Evolutionary conservation across 2,888 invertebrate species (phyloP), one percentile per base, ranked within the genome.

Genomic region (Mycogona germanica): DNA sequence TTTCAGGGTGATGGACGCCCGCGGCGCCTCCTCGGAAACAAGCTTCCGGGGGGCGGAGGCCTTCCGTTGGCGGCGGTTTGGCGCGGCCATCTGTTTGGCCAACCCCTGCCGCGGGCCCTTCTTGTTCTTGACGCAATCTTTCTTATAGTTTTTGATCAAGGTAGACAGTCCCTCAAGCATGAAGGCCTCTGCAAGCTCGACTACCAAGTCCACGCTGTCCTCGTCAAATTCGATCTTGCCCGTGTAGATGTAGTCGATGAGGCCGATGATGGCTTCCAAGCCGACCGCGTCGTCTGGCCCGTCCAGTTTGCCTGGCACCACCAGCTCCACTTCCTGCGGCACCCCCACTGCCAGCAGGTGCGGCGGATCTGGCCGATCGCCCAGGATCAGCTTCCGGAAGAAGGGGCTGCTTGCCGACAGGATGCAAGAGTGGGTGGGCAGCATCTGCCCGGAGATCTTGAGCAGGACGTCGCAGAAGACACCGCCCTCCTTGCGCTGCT

Each of bases 341-440:
- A n/a, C n/a, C n/a, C n/a, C 2, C 3, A 2, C 23, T 17, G 9
- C 35, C 9, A 12, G 9, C 14, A 23, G 44, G 17, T 14, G 14
- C n/a, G 21, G 19, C 23, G 19, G 21, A 42, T 5, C 23, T 4
- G 17, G 44, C 4, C 4, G 14, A n/a, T 21, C 14, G 12, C 44
- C 14, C 44, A 17, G 17, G 6, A 42, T n/a, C 2, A 42, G 21
- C 14, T 25, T 42, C 44, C 23, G 44, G 44, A 42, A 42, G 23
- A 21, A 42, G 19, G 44, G 44, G 12, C 44, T 42, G 44, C 44
- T 19, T 17, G 44, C 44, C 3, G 44, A n/a, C 44, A 42, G 23
- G 19, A 42, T 7, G 44, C 4, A 42, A 3, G 44, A 42, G 23
- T 42, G 44, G 23, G 44, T 25, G 17, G 44, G 3, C 19, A 42